These are phyloP conservation scores for Hemithea aestivaria DNA, from an alignment of 2,888 invertebrate genomes.

Conservation along the genomic window DNA sequence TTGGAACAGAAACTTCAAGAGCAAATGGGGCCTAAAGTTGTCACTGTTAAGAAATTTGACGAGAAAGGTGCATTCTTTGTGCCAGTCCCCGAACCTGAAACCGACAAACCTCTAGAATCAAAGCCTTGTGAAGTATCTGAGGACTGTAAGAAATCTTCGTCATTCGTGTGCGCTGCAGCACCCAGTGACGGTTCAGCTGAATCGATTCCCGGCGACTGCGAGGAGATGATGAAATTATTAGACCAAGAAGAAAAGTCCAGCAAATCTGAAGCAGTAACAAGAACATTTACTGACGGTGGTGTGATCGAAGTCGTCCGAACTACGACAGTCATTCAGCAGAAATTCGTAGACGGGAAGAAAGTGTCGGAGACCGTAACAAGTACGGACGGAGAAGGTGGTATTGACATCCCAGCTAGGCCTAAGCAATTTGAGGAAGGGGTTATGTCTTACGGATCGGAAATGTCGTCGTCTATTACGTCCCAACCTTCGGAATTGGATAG, in stretches of 20 bases:
- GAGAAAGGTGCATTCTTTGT: slow-evolving; percentile 73
- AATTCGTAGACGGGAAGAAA: slow-evolving; percentile 71
- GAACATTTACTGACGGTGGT: slow-evolving; percentile 52
- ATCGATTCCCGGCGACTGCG: slow-evolving; percentile 80
- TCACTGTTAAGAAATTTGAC: slow-evolving; percentile 70
- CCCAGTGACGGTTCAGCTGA: slow-evolving; percentile 72
- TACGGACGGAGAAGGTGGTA: slow-evolving; percentile 61
- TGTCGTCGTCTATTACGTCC: slow-evolving; percentile 73
- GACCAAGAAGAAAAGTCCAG: slow-evolving; percentile 73
- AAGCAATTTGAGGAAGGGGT: slow-evolving; percentile 57
- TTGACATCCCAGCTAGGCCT: slow-evolving; percentile 65
- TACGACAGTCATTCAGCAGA: slow-evolving; percentile 69
- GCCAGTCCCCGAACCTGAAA: slow-evolving; percentile 51
- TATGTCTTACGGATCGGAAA: slow-evolving; percentile 71
- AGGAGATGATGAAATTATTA: slow-evolving; percentile 78
- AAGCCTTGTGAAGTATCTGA: slow-evolving; percentile 52
- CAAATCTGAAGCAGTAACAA: slow-evolving; percentile 40
- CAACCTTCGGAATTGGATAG: slow-evolving; percentile 75
- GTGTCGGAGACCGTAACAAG: slow-evolving; percentile 67
- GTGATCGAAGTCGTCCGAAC: slow-evolving; percentile 67
- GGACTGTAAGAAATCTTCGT: slow-evolving; percentile 62
- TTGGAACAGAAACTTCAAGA: slow-evolving; percentile 64
- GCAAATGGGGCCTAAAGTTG: slow-evolving; percentile 60
- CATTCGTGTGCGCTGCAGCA: slow-evolving; percentile 70
- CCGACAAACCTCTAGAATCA: slow-evolving; percentile 29